Base-by-base conservation (phyloP, 2,797 vertebrate species). In the Muscicapa striata region DNA sequence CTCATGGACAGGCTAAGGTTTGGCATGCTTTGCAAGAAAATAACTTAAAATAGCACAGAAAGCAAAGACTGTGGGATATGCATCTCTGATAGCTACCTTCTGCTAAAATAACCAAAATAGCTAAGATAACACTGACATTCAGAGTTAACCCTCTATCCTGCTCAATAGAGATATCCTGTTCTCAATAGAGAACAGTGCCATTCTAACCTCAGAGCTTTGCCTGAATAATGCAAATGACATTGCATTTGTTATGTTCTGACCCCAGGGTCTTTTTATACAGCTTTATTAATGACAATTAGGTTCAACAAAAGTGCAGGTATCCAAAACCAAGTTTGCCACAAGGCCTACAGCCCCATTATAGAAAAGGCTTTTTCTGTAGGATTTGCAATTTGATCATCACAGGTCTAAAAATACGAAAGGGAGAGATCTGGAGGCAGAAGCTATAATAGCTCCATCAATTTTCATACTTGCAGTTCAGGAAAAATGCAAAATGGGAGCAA, bases 41-140 rank as follows among this genome's bases (percentile, higher is more conserved):
- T 70, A 83, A 82, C 90, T 90, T 79, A 73, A 92, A 96, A 90
- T 79, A 92, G 89, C 59, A 81, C 58, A 23, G 75, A 87, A 90
- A 93, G 84, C 63, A 84, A 79, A 77, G 57, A 55, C 29, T 92
- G 51, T 38, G 21, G 61, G 52, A 95, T 55, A 79, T 48, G 63
- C 26, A 84, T 66, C 41, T 87, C 84, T n/a, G 21, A 73, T 68
- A 22, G 55, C 38, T 86, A 79, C 87, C 73, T 95, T 80, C 91
- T 85, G 45, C 49, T 89, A 57, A 84, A 94, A 94, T 48, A 81
- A 64, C 74, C 46, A 77, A 52, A 74, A 63, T 34, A 82, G 46
- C 52, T 64, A 68, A 77, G 55, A 54, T 57, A 87, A 80, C 57
- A 76, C 13, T 49, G 22, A 64, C 40, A 55, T 40, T 86, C 52